phyloP scores from a whole-genome alignment of 2,888 invertebrate genomes.

The Mythimna pallens region DNA sequence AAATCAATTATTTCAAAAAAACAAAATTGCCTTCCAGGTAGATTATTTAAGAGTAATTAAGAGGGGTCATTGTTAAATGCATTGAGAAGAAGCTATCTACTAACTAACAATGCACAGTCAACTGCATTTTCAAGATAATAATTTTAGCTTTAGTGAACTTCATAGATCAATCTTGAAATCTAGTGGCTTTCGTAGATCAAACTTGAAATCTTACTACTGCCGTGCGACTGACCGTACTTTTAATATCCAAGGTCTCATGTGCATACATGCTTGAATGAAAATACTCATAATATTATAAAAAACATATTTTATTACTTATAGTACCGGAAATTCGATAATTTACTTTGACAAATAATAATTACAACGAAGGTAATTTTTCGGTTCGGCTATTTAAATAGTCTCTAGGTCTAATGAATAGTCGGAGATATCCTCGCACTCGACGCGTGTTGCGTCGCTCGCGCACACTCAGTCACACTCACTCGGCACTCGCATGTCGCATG shows the following conservation, averaged over 20 bases:
- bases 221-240: not conserved
- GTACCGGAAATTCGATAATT: slow-evolving; percentile 90
- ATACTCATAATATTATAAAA: slow-evolving; percentile 71
- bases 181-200: not conserved
- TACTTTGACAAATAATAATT: slow-evolving; percentile 87
- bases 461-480: slow-evolving; percentile 72
- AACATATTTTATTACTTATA: slow-evolving; percentile 88
- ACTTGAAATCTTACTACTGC: not conserved
- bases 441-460: slow-evolving; percentile 57
- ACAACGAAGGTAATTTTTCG: slow-evolving; percentile 87
- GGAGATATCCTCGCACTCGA: slow-evolving; percentile 73
- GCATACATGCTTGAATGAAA: slow-evolving; percentile 61
- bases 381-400: slow-evolving; percentile 88
- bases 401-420: slow-evolving; percentile 86
- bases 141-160: not conserved
- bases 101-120: not conserved
- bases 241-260: not conserved
- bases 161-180: not conserved
- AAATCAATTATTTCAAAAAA: not conserved
- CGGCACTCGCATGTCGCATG: slow-evolving; percentile 62
- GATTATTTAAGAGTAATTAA: no score
- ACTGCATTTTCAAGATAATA: not conserved
- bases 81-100: not conserved
- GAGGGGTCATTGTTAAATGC: not conserved
- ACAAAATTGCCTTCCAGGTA: no score